Conservation (phyloP, 1,140 invertebrate species). For the Wiebesia pumilae region DNA sequence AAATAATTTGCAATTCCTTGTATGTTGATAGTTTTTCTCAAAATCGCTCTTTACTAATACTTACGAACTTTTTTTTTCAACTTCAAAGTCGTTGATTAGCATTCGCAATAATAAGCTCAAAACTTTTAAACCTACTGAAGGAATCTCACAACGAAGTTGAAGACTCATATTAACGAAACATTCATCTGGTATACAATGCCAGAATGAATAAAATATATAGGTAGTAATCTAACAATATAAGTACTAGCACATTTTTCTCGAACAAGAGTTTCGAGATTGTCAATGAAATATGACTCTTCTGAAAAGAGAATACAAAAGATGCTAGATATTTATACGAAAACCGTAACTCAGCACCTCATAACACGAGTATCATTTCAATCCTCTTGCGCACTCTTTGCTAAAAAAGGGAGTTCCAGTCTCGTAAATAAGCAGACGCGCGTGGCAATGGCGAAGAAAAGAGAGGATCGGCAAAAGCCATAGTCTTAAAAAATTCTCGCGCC, state of each 20-base stretch:
- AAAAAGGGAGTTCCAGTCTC: not conserved
- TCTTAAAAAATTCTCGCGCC: conserved; percentile 47
- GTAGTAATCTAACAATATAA: not conserved
- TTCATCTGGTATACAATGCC: not conserved
- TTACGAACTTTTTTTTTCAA: no score
- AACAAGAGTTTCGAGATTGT: not conserved
- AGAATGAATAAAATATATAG: not conserved
- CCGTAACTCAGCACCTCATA: conserved; percentile 27
- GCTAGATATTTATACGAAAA: conserved; percentile 18
- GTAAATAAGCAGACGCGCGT: conserved; percentile 26
- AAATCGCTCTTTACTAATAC: no score
- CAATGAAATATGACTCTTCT: not conserved
- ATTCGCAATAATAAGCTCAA: no score
- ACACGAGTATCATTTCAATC: not conserved
- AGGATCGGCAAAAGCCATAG: not conserved
- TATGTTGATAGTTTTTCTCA: no score
- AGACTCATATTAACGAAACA: not conserved
- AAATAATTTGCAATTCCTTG: no score
- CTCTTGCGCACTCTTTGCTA: not conserved
- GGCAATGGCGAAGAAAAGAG: not conserved
- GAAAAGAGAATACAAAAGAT: not conserved
- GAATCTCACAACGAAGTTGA: no score
- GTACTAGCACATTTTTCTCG: not conserved
- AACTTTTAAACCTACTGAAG: no score
- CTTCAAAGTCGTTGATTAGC: no score